These are phyloP conservation scores for Anoplophora glabripennis DNA, from an alignment of 1,140 invertebrate species.

Conservation along the genomic window DNA sequence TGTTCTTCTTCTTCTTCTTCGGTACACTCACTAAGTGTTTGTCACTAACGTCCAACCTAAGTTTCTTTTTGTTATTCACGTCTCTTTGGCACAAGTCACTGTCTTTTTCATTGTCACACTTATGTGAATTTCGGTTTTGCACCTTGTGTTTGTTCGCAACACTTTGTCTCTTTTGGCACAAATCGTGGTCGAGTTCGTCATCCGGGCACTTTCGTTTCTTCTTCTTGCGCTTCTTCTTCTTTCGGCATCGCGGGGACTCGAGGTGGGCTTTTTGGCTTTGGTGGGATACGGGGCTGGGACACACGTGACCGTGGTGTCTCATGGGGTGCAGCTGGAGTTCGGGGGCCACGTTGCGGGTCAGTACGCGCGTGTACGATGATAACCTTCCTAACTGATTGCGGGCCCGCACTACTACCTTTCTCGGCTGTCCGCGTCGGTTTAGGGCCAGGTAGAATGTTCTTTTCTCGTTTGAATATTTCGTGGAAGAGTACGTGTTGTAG, in stretches of 20 bases:
- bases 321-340: slow-evolving; percentile 53
- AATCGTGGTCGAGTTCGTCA: slow-evolving; percentile 32
- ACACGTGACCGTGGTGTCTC: slow-evolving; percentile 39
- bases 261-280: slow-evolving; percentile 13
- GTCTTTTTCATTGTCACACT: slow-evolving; percentile 42
- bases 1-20: slow-evolving; percentile 41
- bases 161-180: slow-evolving; percentile 37
- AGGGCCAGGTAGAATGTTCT: slow-evolving; percentile 74
- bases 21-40: slow-evolving; percentile 34
- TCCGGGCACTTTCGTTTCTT: slow-evolving; percentile 44
- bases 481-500: slow-evolving; percentile 81
- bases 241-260: slow-evolving; percentile 38
- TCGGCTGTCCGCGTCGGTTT: slow-evolving; percentile 65
- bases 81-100: slow-evolving; percentile 49
- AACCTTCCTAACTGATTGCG: slow-evolving; percentile 67
- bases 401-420: slow-evolving; percentile 66
- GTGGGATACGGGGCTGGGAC: slow-evolving; percentile 17
- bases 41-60: slow-evolving; percentile 32
- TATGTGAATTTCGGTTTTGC: slow-evolving; percentile 32
- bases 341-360: slow-evolving; percentile 60
- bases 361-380: slow-evolving; percentile 65
- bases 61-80: slow-evolving; percentile 34
- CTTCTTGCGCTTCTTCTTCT: slow-evolving; percentile 43
- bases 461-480: slow-evolving; percentile 66
- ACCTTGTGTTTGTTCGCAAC: slow-evolving; percentile 28